A percentile compares a stretch with the other conserved stretches of the same genome.
phyloP scores from a whole-genome alignment of 2,113 vertebrate species.

The Oenanthe melanoleuca region DNA sequence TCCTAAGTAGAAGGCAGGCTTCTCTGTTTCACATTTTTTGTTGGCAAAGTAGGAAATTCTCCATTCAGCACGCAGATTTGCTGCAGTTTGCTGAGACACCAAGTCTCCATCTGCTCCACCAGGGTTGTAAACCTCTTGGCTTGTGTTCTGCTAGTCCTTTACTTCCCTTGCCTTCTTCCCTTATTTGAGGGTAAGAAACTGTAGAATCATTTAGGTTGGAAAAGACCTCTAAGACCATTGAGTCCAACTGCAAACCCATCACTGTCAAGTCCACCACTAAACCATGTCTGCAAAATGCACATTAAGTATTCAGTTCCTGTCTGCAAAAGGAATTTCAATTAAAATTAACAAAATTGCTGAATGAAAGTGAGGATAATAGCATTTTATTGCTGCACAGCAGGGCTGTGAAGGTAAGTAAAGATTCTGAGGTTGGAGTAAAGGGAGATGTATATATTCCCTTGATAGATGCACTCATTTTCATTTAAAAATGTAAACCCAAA shows the following conservation, averaged over 20 bases:
- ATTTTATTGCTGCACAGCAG: constrained; percentile 2
- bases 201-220: not conserved
- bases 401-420: not conserved
- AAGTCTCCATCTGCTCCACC: constrained; percentile 6
- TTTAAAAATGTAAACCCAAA: not conserved
- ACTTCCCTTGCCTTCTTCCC: not conserved
- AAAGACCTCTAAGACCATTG: not conserved
- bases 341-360: not conserved
- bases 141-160: not conserved
- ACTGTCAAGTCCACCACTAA: not conserved
- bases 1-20: not conserved
- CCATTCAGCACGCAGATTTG: not conserved
- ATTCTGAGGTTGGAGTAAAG: not conserved
- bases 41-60: constrained; percentile 28
- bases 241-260: not conserved
- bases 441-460: not conserved
- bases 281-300: not conserved
- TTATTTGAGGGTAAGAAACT: not conserved
- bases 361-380: not conserved
- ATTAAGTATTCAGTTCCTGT: not conserved
- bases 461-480: not conserved
- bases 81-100: not conserved
- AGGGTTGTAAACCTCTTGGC: not conserved
- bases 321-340: not conserved
- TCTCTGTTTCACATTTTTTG: constrained; percentile 5